A percentile compares a stretch with the other conserved stretches of the same genome.
Conservation (phyloP, 2,888 invertebrate genomes). For the Drosophila limbata region DNA sequence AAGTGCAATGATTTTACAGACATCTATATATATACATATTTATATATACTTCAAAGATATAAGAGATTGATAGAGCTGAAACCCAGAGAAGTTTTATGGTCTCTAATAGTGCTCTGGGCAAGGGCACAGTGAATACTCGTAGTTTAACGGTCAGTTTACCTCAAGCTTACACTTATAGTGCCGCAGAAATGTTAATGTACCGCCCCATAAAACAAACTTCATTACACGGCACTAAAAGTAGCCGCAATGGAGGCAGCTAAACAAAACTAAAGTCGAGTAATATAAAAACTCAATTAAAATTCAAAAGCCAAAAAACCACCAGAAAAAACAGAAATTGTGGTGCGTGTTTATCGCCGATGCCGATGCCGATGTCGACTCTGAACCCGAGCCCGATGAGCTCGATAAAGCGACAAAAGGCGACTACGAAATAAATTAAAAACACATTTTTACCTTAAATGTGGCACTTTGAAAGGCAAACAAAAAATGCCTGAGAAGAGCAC, state of each 20-base stretch:
- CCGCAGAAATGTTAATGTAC: conserved; percentile 53
- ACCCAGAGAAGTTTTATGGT: neutral
- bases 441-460: conserved; percentile 81
- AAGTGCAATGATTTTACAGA: conserved; percentile 26
- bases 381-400: conserved; percentile 61
- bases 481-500: conserved; percentile 63
- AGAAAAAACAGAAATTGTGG: conserved; percentile 38
- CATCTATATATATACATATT: neutral
- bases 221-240: conserved; percentile 73
- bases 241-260: conserved; percentile 58
- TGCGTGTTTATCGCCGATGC: conserved; percentile 75
- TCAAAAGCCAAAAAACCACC: conserved; percentile 64
- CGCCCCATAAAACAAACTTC: conserved; percentile 68
- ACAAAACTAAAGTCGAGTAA: conserved; percentile 49
- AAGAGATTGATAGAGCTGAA: neutral
- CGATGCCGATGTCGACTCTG: conserved; percentile 48
- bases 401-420: conserved; percentile 70
- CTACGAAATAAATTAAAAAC: conserved; percentile 82
- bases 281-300: conserved; percentile 70
- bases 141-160: conserved; percentile 40
- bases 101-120: neutral
- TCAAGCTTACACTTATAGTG: conserved; percentile 29
- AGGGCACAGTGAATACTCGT: conserved; percentile 28
- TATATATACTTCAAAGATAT: neutral
- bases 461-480: conserved; percentile 67